phyloP scores from a whole-genome alignment of 2,113 vertebrate species.

The Ibidorhyncha struthersii region DNA sequence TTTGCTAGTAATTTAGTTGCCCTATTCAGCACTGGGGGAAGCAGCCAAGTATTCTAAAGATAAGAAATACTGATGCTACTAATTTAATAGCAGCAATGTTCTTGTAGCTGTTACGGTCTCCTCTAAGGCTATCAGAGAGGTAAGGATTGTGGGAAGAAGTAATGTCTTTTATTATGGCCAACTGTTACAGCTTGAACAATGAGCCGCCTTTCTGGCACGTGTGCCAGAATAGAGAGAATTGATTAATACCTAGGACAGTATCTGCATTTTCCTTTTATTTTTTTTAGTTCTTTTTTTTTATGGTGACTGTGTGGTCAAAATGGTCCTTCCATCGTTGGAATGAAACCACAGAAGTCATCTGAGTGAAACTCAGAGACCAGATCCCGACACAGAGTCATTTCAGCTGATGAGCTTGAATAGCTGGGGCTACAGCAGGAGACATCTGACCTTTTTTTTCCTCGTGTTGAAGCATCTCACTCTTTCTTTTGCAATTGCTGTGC shows the following conservation, averaged over 20 bases:
- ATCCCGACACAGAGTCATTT: background rate
- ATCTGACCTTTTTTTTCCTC: background rate
- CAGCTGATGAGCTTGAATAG: background rate
- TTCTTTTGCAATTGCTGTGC: background rate
- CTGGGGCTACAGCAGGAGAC: background rate
- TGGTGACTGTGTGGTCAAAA: background rate
- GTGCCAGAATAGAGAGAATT: background rate
- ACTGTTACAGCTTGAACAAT: background rate
- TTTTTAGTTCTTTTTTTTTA: background rate
- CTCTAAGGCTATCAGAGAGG: background rate
- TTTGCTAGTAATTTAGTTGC: slow-evolving; percentile 2
- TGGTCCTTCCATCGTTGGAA: background rate
- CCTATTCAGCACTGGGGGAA: background rate
- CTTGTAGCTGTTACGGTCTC: background rate
- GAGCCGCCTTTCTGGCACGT: background rate
- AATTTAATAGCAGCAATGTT: slow-evolving; percentile 21
- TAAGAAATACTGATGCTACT: background rate
- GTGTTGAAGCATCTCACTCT: background rate
- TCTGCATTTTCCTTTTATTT: background rate
- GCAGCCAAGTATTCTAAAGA: background rate
- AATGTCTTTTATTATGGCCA: background rate
- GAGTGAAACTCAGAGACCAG: background rate
- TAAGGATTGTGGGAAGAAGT: background rate
- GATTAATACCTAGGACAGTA: background rate
- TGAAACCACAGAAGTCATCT: background rate